These are phyloP conservation scores for Peromyscus polionotus DNA, from an alignment of 2,113 vertebrate genomes.

Conservation along the genomic window DNA sequence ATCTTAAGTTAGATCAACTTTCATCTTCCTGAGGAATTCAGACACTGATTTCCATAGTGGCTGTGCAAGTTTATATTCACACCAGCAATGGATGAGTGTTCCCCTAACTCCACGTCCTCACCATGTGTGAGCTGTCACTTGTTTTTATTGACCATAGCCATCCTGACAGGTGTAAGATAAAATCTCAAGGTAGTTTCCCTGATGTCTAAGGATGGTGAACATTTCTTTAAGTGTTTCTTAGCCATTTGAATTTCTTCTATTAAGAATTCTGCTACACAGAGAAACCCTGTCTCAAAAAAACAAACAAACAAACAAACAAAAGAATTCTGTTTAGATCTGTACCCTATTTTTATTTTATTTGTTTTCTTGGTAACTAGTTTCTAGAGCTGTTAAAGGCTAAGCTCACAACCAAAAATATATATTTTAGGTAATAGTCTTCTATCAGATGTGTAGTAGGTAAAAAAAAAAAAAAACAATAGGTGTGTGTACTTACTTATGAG, in stretches of 20 bases:
- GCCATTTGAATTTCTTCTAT: not conserved
- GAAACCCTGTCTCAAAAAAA: too few species aligned
- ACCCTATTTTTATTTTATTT: not conserved
- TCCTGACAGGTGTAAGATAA: not conserved
- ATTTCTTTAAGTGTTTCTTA: not conserved
- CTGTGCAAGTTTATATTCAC: not conserved
- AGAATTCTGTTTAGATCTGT: not conserved
- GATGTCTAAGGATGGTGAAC: not conserved
- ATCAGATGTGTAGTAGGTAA: not conserved
- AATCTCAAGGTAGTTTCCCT: not conserved
- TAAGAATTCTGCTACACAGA: not conserved
- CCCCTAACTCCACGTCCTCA: not conserved
- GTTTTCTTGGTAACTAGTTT: too few species aligned
- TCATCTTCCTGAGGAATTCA: not conserved
- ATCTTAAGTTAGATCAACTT: not conserved
- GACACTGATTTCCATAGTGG: not conserved
- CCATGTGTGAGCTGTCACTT: not conserved
- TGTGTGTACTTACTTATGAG: not conserved
- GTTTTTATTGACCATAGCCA: not conserved
- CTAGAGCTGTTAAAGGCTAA: too few species aligned
- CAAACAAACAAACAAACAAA: too few species aligned
- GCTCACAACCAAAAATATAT: too few species aligned
- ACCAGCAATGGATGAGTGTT: too few species aligned
- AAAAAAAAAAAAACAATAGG: too few species aligned
- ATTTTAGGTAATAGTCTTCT: not conserved